These are phyloP conservation scores for Chondrosia reniformis DNA, from an alignment of 37 sponge, comb jelly and placozoan species.

Conservation along the genomic window DNA sequence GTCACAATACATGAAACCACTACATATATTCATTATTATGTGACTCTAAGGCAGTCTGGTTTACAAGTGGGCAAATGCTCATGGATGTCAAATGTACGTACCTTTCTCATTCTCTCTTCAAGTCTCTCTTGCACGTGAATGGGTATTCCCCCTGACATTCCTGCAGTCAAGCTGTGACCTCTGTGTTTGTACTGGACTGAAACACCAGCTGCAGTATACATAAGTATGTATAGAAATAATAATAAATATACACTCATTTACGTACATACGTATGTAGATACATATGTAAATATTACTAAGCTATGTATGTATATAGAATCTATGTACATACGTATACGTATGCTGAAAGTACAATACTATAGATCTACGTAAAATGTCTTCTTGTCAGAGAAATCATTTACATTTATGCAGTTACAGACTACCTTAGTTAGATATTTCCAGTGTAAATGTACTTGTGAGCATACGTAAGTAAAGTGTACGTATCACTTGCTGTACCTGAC, in stretches of 20 bases:
- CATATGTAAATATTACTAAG: not conserved
- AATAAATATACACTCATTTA: not conserved
- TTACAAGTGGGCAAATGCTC: too few species aligned
- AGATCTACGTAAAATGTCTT: too few species aligned
- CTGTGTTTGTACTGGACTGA: conserved; percentile 12
- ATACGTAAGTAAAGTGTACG: not conserved
- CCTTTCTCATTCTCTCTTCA: conserved; percentile 67
- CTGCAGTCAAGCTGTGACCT: conserved; percentile 34
- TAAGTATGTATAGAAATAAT: not conserved
- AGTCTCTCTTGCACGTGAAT: conserved; percentile 73
- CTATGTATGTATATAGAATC: not conserved
- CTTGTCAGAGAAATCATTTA: too few species aligned
- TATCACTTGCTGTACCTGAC: too few species aligned
- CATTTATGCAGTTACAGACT: not conserved
- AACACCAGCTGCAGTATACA: too few species aligned
- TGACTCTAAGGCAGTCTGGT: too few species aligned
- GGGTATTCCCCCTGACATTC: conserved; percentile 83
- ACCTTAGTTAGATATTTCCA: not conserved
- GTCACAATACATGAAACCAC: too few species aligned
- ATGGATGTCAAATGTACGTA: conserved; percentile 5
- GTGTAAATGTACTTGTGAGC: not conserved
- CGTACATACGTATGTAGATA: not conserved
- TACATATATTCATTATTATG: too few species aligned
- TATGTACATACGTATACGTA: not conserved
- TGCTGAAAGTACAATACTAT: too few species aligned